Conservation (phyloP, 2,113 vertebrate species). For the Enhydra lutris region DNA sequence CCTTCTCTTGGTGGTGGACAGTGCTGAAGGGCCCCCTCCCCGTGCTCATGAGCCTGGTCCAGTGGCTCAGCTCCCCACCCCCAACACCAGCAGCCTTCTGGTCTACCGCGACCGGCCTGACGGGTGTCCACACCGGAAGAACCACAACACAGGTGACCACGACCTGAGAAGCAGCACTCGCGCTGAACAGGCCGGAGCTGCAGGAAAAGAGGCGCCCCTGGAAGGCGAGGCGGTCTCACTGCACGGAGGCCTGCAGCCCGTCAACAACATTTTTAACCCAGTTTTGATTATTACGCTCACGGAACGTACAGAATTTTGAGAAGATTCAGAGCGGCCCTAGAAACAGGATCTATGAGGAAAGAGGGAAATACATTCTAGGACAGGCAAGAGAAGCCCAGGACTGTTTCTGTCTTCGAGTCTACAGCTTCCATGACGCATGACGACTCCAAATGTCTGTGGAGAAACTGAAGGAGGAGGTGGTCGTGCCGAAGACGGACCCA, state of each 20-base stretch:
- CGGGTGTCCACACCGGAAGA: too few species aligned
- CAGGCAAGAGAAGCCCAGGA: not conserved
- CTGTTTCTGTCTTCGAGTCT: not conserved
- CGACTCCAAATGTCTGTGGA: not conserved
- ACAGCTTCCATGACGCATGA: accelerated
- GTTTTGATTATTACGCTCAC: not conserved
- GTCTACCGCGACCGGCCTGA: not conserved
- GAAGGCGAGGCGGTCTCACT: not conserved
- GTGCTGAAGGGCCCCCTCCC: not conserved
- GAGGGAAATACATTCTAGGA: not conserved
- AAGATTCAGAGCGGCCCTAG: not conserved
- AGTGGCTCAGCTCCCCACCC: not conserved
- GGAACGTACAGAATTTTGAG: not conserved
- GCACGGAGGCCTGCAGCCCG: not conserved
- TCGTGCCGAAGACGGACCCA: not conserved
- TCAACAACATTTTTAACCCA: not conserved
- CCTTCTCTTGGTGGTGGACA: not conserved
- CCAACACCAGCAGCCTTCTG: not conserved
- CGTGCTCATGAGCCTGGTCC: not conserved
- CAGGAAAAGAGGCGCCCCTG: accelerated
- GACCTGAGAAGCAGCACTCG: accelerated
- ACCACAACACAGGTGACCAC: accelerated
- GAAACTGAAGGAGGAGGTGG: not conserved
- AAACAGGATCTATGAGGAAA: not conserved
- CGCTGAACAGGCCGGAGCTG: not conserved